A percentile compares a stretch with the other conserved stretches of the same genome.
Evolutionary conservation across 2,888 invertebrate species (phyloP).

Genomic region (Aporophyla lueneburgensis): DNA sequence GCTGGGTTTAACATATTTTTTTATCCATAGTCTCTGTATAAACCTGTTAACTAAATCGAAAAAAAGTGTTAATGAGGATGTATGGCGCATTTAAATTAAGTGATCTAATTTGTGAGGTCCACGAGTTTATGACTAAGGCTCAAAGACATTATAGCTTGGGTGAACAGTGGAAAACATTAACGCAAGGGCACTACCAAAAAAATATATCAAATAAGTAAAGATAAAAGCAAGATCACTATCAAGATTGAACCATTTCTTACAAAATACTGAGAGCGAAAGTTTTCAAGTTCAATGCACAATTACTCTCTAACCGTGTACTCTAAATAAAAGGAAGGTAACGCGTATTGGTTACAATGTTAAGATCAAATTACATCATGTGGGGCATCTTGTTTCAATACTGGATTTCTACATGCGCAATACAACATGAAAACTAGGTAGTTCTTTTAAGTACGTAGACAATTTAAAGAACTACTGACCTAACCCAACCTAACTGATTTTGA

Average conservation of each 20-base stretch:
- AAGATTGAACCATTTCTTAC: slow-evolving; percentile 2
- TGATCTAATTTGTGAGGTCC: background rate
- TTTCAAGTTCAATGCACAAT: slow-evolving; percentile 51
- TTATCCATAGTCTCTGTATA: too few relatives aligned
- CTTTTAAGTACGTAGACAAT: background rate
- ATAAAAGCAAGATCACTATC: background rate
- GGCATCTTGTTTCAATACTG: slow-evolving; percentile 43
- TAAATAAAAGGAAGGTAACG: slow-evolving; percentile 36
- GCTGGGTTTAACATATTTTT: background rate
- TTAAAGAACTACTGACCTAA: too few relatives aligned
- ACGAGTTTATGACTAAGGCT: background rate
- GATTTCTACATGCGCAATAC: slow-evolving; percentile 22
- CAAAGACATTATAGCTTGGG: background rate
- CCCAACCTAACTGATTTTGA: background rate
- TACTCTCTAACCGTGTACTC: slow-evolving; percentile 42
- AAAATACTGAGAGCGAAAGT: slow-evolving; percentile 55
- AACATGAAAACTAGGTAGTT: background rate
- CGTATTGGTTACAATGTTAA: slow-evolving; percentile 59
- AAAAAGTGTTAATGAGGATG: background rate
- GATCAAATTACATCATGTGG: slow-evolving; percentile 53
- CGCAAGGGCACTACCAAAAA: background rate
- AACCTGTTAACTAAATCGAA: background rate
- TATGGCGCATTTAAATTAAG: background rate
- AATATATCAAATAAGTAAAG: background rate
- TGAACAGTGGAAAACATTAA: background rate